phyloP scores from a whole-genome alignment of 2,888 invertebrate genomes.

The Augiades crinisus region DNA sequence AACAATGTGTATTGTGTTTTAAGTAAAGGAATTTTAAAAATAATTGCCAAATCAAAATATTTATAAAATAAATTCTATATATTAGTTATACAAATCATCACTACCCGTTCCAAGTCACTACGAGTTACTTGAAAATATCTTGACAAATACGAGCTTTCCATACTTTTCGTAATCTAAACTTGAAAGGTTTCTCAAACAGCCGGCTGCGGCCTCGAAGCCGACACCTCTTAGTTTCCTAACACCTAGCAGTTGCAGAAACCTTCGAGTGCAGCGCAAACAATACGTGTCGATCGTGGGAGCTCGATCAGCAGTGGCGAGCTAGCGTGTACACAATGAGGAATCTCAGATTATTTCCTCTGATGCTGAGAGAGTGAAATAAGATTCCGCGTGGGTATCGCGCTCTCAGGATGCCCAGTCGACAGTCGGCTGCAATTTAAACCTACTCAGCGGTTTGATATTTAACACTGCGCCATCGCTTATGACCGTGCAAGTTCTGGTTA shows the following conservation, averaged over 20 bases:
- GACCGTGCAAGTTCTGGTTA: constrained; percentile 29
- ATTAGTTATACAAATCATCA: too few species aligned
- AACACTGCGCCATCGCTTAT: constrained; percentile 17
- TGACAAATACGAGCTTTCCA: constrained; percentile 57
- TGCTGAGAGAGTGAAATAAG: constrained; percentile 60
- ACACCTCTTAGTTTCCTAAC: constrained; percentile 65
- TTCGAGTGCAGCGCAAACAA: constrained; percentile 73
- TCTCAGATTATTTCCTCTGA: constrained; percentile 61
- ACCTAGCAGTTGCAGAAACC: constrained; percentile 72
- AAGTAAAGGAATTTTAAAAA: too few species aligned
- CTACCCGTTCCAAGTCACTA: too few species aligned
- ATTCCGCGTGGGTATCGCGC: constrained; percentile 45
- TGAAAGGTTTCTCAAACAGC: constrained; percentile 66
- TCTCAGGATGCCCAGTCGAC: constrained; percentile 34
- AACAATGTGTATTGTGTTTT: too few species aligned
- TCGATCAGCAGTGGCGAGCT: constrained; percentile 46
- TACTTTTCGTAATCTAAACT: constrained; percentile 70
- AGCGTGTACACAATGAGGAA: constrained; percentile 56
- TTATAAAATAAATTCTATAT: too few species aligned
- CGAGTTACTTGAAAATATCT: constrained; percentile 39
- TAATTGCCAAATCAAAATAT: too few species aligned
- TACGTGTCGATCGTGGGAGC: constrained; percentile 70
- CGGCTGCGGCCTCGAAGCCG: constrained; percentile 64
- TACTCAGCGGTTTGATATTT: constrained; percentile 28
- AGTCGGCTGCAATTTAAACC: constrained; percentile 30